Evolutionary conservation across 1,140 invertebrate species (phyloP).

Genomic region (Eueides isabella): DNA sequence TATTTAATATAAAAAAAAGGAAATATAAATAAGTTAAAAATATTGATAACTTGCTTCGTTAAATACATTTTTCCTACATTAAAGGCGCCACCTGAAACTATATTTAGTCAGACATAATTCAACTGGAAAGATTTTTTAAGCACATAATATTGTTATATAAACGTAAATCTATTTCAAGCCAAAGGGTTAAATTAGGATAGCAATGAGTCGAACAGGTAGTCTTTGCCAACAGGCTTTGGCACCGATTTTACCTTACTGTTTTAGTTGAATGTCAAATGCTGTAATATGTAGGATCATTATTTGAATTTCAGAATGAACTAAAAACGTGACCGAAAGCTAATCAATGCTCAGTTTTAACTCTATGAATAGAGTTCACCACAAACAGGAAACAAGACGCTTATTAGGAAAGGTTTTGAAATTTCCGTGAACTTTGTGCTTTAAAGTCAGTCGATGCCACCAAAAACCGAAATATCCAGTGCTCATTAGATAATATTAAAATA

Average conservation of each 20-base stretch:
- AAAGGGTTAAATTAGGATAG: constrained; percentile 24
- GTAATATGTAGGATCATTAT: constrained; percentile 60
- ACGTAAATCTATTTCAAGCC: not conserved
- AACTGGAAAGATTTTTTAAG: not conserved
- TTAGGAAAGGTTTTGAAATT: not conserved
- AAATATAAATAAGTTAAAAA: too few relatives aligned
- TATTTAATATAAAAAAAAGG: too few relatives aligned
- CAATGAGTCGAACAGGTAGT: constrained; percentile 46
- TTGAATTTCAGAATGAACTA: not conserved
- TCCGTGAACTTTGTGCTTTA: not conserved
- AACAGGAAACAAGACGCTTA: constrained; percentile 14
- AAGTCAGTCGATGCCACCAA: not conserved
- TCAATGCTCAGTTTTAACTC: not conserved
- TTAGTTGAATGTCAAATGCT: constrained; percentile 74
- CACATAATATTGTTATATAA: not conserved
- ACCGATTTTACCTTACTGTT: constrained; percentile 66
- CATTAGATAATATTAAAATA: not conserved
- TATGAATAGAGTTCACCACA: constrained; percentile 5
- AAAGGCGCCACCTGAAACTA: too few relatives aligned
- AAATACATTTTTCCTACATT: not conserved
- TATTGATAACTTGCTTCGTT: not conserved
- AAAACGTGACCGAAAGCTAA: not conserved
- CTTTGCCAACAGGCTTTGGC: constrained; percentile 61
- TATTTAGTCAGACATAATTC: too few relatives aligned
- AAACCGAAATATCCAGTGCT: not conserved